These are phyloP conservation scores for human DNA, from an alignment of 2,113 vertebrate genomes.

Conservation along the genomic window DNA sequence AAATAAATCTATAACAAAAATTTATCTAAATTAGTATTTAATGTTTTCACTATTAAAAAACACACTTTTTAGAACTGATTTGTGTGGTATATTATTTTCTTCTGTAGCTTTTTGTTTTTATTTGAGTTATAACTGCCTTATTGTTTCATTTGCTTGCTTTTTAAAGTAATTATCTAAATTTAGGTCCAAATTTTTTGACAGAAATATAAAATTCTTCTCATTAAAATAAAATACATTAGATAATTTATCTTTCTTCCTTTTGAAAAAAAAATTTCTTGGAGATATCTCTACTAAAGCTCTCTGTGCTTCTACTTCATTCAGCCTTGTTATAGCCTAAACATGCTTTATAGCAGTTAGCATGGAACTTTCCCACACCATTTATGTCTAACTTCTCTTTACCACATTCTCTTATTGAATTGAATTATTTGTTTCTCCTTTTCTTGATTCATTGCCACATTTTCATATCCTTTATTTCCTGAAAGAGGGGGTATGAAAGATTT, in stretches of 20 bases:
- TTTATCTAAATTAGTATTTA: background rate
- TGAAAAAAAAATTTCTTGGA: background rate
- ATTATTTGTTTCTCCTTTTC: background rate
- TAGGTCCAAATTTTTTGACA: background rate
- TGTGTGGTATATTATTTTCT: background rate
- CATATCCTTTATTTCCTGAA: background rate
- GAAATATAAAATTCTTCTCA: background rate
- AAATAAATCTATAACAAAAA: conserved; percentile 15
- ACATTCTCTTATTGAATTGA: background rate
- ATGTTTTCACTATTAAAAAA: background rate
- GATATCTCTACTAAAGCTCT: background rate
- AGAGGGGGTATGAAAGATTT: background rate
- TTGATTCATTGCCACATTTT: background rate
- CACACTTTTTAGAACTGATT: background rate
- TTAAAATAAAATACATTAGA: background rate
- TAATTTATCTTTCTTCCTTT: background rate
- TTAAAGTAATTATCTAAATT: background rate
- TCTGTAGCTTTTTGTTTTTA: background rate
- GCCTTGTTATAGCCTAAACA: background rate
- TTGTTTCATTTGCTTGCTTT: conserved; percentile 34
- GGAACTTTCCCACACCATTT: background rate
- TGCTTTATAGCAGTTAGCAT: background rate
- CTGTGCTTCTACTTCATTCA: background rate
- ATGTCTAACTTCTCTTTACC: background rate
- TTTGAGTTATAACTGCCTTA: background rate